Evolutionary conservation across 2,888 invertebrate species (phyloP), one percentile per base, ranked within the genome.

Genomic region (Heliconius cydno): DNA sequence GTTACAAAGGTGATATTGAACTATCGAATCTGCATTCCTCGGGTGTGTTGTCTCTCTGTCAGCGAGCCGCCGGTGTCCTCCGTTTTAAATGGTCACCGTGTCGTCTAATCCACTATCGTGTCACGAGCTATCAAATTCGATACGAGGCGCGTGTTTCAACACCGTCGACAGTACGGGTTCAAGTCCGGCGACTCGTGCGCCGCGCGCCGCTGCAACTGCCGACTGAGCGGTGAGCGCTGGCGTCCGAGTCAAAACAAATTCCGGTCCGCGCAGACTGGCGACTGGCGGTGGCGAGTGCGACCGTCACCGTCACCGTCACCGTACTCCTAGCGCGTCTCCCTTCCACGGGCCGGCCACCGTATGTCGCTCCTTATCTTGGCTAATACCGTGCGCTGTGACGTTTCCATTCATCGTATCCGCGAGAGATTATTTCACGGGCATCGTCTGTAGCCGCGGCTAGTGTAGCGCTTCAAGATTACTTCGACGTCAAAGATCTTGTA

Each of bases 81-180:
- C n/a, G 25, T 76, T 57, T 76, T 30, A 28, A 63, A 65, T 46
- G 75, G 46, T 75, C 75, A 75, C 65, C 38, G 15, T 65, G 65
- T 75, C 63, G 75, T 90, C 88, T 89, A 89, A 89, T 79, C 80
- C 88, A 85, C 88, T 92, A 92, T 92, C 91, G 87, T 92, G 92
- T 93, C 93, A 84, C 88, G 89, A 87, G 89, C 91, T 89, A 94
- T 94, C 91, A 88, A 89, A 90, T 92, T 92, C 87, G 92, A 91
- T 92, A 93, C 92, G 90, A 41, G 89, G 89, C 90, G 90, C 90
- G 88, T 88, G 89, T 86, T 90, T 91, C 87, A 91, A 91, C 89
- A 90, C 90, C 65, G 63, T 19, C 60, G 72, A 19, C 6, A 38
- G 22, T 25, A 28, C 19, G n/a, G 10, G 4, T 28, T 13, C 60